Evolutionary conservation across 2,797 vertebrate genomes (phyloP).

Genomic region (Hapalemur alaotrensis): DNA sequence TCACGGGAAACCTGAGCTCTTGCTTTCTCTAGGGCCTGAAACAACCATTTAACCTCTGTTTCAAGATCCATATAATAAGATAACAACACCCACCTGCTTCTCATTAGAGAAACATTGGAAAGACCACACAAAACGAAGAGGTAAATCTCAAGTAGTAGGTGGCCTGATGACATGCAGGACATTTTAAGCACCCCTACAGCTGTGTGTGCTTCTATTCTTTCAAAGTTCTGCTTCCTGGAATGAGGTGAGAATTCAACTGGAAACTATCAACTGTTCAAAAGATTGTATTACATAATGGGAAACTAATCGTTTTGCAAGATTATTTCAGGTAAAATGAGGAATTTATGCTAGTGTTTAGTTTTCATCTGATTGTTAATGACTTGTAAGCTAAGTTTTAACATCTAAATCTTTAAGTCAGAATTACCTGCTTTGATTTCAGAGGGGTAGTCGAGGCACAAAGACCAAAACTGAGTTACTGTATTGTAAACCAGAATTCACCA

Average conservation of each 20-base stretch:
- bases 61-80: not conserved
- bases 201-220: not conserved
- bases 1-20: not conserved
- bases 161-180: not conserved
- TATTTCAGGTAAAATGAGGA: not conserved
- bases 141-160: not conserved
- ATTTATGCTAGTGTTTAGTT: not conserved
- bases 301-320: not conserved
- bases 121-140: not conserved
- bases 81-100: not conserved
- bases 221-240: constrained; percentile 6
- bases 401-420: constrained; percentile 19
- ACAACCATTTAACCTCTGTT: not conserved
- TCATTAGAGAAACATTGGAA: not conserved
- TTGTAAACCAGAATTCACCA: not conserved
- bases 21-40: not conserved
- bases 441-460: not conserved
- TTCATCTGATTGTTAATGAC: not conserved
- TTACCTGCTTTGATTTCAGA: not conserved
- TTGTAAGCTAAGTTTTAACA: not conserved
- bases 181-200: not conserved
- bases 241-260: not conserved
- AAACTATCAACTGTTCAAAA: not conserved
- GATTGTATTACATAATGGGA: not conserved
- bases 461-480: not conserved